Conservation (phyloP, 1,140 invertebrate genomes). For the Brachionus paranguensis region DNA sequence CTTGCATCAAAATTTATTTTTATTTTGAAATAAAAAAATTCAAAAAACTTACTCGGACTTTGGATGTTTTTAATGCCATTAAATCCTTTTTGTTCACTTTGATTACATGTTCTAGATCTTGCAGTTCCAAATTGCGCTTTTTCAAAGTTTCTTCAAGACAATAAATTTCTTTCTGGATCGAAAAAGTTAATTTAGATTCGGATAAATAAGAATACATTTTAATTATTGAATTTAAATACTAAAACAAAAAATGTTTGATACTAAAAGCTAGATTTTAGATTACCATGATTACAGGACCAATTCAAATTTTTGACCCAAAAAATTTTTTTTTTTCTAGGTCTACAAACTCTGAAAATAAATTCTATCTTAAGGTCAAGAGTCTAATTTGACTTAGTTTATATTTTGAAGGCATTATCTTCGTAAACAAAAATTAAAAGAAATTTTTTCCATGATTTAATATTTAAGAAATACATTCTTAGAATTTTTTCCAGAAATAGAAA, state of each 20-base stretch:
- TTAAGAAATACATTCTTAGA: too few relatives aligned
- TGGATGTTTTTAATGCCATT: not conserved
- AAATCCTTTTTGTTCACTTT: not conserved
- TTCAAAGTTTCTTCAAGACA: constrained; percentile 20
- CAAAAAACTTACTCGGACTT: not conserved
- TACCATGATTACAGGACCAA: not conserved
- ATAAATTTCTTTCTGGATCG: constrained; percentile 10
- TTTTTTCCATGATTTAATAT: too few relatives aligned
- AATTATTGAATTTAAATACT: not conserved
- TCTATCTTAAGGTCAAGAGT: not conserved
- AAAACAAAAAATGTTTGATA: not conserved
- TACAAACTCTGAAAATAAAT: not conserved
- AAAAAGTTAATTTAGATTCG: not conserved
- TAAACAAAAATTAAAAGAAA: too few relatives aligned
- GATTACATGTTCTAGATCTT: not conserved
- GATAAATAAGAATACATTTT: not conserved
- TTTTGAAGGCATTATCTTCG: too few relatives aligned
- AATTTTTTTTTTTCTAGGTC: not conserved
- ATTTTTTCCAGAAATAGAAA: too few relatives aligned
- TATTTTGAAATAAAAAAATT: not conserved
- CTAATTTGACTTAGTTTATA: not conserved
- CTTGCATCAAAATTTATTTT: not conserved
- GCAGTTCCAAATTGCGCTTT: not conserved
- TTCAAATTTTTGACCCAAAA: not conserved
- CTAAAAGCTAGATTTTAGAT: not conserved